Evolutionary conservation across 1,140 invertebrate genomes (phyloP).

Genomic region (Penaeus vannamei): DNA sequence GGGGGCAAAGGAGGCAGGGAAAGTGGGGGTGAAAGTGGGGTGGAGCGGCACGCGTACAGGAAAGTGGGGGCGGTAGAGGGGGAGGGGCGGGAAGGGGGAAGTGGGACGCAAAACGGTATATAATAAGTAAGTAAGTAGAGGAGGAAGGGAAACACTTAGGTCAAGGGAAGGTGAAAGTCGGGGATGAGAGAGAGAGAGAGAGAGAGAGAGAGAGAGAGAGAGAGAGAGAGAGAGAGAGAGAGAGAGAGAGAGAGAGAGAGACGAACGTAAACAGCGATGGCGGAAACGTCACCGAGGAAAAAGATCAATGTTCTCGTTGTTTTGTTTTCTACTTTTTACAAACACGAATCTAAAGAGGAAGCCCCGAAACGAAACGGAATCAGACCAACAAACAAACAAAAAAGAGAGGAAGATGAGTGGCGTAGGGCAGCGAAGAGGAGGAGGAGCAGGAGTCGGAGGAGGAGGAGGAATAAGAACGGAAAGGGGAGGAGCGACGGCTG

Average conservation of each 20-base stretch:
- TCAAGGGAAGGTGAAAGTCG: slow-evolving; percentile 17
- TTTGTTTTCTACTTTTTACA: background rate
- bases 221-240: slow-evolving; percentile 1
- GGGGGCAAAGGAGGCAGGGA: no score
- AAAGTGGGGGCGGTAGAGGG: no score
- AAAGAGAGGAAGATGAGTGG: no score
- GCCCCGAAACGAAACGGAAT: no score
- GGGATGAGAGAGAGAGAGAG: slow-evolving; percentile 12
- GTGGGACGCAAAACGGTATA: background rate
- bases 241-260: background rate
- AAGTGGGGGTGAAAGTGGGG: no score
- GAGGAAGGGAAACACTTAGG: slow-evolving; percentile 34
- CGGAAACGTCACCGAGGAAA: background rate
- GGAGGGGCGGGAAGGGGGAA: no score
- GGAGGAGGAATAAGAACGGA: no score
- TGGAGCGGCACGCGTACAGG: no score
- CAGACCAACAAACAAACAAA: no score
- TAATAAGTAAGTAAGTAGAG: slow-evolving; percentile 5
- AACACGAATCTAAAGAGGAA: background rate
- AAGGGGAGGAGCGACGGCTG: no score
- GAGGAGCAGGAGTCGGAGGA: no score
- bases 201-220: slow-evolving; percentile 47
- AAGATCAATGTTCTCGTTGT: background rate
- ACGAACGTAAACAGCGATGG: background rate
- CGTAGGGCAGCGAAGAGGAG: no score